Evolutionary conservation across 2,888 invertebrate species (phyloP), one percentile per base, ranked within the genome.

Genomic region (Erannis defoliaria): DNA sequence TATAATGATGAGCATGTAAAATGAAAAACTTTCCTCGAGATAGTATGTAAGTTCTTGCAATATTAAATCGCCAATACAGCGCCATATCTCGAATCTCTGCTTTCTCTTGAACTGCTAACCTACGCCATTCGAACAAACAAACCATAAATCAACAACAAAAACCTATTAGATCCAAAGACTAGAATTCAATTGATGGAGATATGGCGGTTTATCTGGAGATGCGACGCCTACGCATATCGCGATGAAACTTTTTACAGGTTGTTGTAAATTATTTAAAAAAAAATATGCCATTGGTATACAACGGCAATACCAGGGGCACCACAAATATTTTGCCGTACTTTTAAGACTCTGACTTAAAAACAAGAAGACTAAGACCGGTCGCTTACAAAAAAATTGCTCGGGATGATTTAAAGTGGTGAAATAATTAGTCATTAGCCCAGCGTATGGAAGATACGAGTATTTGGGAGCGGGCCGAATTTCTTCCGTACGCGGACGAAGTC

Each of bases 101-200:
- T 81, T 80, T 82, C 81, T 73, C 77, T 72, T 74, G 72, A 74
- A 76, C 73, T 75, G 69, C 65, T 66, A 67, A 65, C 64, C 66
- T 72, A 69, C 68, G 67, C 59, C 59, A 68, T 67, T 67, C 70
- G 72, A 74, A 81, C 80, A 85, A 85, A 85, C 83, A 85, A 81
- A 82, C 69, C 71, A 77, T 86, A 82, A 79, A 84, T 84, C 83
- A 84, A 77, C 76, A 71, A 55, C 59, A 31, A 55, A 75, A 79
- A 78, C 67, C 80, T 78, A 82, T 84, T 84, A 80, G 72, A 84
- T 77, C 74, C 75, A 75, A 74, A 80, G 81, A 82, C 73, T 26
- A 26, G 80, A 79, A 82, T 81, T 80, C 78, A 80, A 77, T 75
- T 74, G 74, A 72, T 70, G 74, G 72, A 75, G 76, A 74, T 80